Conservation (phyloP, 2,888 invertebrate genomes). For the Anodontia alba region DNA sequence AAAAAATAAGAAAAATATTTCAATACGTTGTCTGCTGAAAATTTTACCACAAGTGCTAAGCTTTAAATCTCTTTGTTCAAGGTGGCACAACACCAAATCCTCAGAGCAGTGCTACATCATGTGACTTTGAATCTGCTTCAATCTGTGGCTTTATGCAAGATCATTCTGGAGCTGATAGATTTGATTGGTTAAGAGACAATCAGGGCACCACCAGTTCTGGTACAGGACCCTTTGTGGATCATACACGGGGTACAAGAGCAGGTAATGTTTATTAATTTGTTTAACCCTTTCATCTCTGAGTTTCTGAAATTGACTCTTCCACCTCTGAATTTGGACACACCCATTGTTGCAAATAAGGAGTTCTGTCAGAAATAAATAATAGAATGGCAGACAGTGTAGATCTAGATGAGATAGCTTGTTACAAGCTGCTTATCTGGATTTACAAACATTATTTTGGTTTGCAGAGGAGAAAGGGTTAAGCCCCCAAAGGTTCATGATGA, state of each 20-base stretch:
- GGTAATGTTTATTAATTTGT: conserved; percentile 31
- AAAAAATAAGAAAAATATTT: too few relatives aligned
- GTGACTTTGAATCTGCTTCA: conserved; percentile 70
- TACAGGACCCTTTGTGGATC: conserved; percentile 68
- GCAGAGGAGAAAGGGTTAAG: too few relatives aligned
- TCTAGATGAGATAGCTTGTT: too few relatives aligned
- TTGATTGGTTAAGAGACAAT: conserved; percentile 74
- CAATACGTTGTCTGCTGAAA: too few relatives aligned
- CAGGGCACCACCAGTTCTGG: conserved; percentile 52
- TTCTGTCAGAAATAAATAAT: too few relatives aligned
- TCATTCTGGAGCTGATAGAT: conserved; percentile 62
- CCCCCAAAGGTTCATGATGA: too few relatives aligned
- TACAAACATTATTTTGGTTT: conserved; percentile 91
- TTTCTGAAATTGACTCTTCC: too few relatives aligned
- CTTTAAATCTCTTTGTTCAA: not conserved
- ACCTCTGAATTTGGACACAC: too few relatives aligned
- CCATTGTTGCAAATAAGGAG: too few relatives aligned
- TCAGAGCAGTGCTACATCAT: conserved; percentile 36
- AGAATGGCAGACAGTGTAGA: too few relatives aligned
- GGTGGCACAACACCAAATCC: conserved; percentile 24
- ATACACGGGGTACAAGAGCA: conserved; percentile 51
- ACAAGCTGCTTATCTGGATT: conserved; percentile 89
- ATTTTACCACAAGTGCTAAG: too few relatives aligned
- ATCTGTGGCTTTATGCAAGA: conserved; percentile 75
- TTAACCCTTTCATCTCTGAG: too few relatives aligned